phyloP scores from a whole-genome alignment of 2,888 invertebrate species.

The Luffia ferchaultella region DNA sequence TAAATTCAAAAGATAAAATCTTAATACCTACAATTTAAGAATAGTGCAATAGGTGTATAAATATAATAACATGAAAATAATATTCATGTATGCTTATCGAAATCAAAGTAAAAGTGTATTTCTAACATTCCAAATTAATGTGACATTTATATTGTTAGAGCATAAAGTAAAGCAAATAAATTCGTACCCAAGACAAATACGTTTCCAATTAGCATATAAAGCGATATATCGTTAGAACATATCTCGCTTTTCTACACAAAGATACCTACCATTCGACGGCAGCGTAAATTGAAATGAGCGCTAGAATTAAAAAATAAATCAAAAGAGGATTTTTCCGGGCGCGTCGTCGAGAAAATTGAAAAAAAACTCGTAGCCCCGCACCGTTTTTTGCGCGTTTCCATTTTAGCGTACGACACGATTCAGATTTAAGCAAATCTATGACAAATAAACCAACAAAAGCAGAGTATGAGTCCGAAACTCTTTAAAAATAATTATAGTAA shows the following conservation, averaged over 20 bases:
- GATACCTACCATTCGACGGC: slow-evolving; percentile 7
- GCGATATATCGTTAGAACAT: not conserved
- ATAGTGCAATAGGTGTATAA: too few species aligned
- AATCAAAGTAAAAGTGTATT: too few species aligned
- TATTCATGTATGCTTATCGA: too few species aligned
- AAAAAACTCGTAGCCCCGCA: slow-evolving; percentile 33
- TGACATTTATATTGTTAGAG: too few species aligned
- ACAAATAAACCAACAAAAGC: not conserved
- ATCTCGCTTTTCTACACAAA: not conserved
- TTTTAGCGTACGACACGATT: slow-evolving; percentile 2
- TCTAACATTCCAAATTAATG: too few species aligned
- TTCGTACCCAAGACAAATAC: not conserved
- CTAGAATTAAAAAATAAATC: slow-evolving; percentile 65
- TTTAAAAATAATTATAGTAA: not conserved
- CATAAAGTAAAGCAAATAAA: too few species aligned
- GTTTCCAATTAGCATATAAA: slow-evolving; percentile 6
- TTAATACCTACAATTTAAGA: too few species aligned
- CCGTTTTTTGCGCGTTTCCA: slow-evolving; percentile 15
- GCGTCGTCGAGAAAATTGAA: slow-evolving; percentile 55
- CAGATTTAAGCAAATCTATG: not conserved
- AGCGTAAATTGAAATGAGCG: slow-evolving; percentile 59
- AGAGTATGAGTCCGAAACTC: not conserved
- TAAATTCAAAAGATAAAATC: too few species aligned
- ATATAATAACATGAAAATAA: too few species aligned
- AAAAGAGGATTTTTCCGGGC: slow-evolving; percentile 57